Evolutionary conservation across 1,140 invertebrate species (phyloP).

Genomic region (Charaxes varanes): DNA sequence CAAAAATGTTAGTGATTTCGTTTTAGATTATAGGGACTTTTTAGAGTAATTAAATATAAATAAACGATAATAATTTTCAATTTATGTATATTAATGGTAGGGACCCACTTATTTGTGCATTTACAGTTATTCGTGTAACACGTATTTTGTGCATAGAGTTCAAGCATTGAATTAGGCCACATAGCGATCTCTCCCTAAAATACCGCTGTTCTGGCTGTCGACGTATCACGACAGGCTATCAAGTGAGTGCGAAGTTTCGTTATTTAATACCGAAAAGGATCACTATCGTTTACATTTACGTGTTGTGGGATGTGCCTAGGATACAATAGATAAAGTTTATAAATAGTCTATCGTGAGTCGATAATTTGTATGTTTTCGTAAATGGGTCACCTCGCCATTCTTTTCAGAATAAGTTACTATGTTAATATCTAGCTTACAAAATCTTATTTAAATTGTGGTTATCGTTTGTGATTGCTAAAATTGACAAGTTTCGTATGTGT

Average conservation of each 20-base stretch:
- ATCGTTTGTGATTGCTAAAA: slow-evolving; percentile 13
- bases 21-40: slow-evolving; percentile 31
- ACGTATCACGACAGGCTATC: slow-evolving; percentile 62
- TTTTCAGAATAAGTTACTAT: slow-evolving; percentile 22
- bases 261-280: slow-evolving; percentile 25
- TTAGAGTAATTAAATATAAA: slow-evolving; percentile 37
- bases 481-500: slow-evolving; percentile 24
- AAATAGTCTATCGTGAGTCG: slow-evolving; percentile 61
- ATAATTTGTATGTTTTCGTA: slow-evolving; percentile 71
- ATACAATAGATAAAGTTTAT: slow-evolving; percentile 51
- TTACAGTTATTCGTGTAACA: slow-evolving; percentile 73
- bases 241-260: slow-evolving; percentile 34
- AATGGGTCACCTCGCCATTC: slow-evolving; percentile 73
- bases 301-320: slow-evolving; percentile 32
- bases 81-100: slow-evolving; percentile 35
- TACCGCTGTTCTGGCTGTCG: slow-evolving; percentile 74
- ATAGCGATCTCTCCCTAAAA: slow-evolving; percentile 76
- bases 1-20: slow-evolving; percentile 60
- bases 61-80: slow-evolving; percentile 36
- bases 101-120: slow-evolving; percentile 63
- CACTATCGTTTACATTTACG: slow-evolving; percentile 34
- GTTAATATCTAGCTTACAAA: slow-evolving; percentile 15
- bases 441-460: slow-evolving; percentile 12
- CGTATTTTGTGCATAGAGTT: slow-evolving; percentile 74
- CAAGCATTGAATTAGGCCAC: slow-evolving; percentile 74